Percentiles rank a stretch among this genome's conserved stretches.
These are phyloP conservation scores for Lates calcarifer DNA, from an alignment of 2,113 vertebrate species.

Conservation along the genomic window DNA sequence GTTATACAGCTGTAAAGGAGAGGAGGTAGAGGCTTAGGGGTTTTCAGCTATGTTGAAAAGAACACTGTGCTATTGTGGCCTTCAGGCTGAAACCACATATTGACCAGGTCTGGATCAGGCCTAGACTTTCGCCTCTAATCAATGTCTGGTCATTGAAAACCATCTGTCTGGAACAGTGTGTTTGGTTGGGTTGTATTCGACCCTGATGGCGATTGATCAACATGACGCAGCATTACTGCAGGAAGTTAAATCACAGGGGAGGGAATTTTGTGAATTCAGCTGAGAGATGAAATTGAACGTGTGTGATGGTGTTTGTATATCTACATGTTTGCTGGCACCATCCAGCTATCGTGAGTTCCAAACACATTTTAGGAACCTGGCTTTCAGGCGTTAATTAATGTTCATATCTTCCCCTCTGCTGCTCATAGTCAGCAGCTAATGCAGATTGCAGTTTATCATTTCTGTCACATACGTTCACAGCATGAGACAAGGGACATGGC, in stretches of 20 bases:
- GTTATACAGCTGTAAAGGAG: background rate
- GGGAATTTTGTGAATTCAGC: slow-evolving; percentile 23
- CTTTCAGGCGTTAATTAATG: slow-evolving; percentile 19
- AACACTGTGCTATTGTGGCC: slow-evolving; percentile 17
- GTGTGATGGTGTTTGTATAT: background rate
- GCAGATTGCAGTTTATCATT: slow-evolving; percentile 46
- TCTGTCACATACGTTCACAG: slow-evolving; percentile 39
- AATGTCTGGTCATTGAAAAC: slow-evolving; percentile 47
- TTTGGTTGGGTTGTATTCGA: slow-evolving; percentile 37
- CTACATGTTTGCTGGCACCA: background rate
- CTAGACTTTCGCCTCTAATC: slow-evolving; percentile 56
- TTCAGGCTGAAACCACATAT: slow-evolving; percentile 55
- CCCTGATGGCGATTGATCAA: slow-evolving; percentile 49
- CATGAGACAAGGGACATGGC: slow-evolving; percentile 42
- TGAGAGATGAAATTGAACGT: slow-evolving; percentile 9
- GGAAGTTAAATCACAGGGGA: slow-evolving; percentile 31
- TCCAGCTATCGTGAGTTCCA: slow-evolving; percentile 23
- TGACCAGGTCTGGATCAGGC: slow-evolving; percentile 57
- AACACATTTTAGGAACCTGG: background rate
- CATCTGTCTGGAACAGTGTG: slow-evolving; percentile 35
- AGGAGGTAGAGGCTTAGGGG: slow-evolving; percentile 12
- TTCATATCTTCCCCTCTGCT: slow-evolving; percentile 35
- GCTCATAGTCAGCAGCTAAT: slow-evolving; percentile 34
- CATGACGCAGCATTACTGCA: background rate
- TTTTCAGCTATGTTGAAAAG: slow-evolving; percentile 22